Base-by-base conservation (phyloP, 2,888 invertebrate species). In the Deilephila porcellus region DNA sequence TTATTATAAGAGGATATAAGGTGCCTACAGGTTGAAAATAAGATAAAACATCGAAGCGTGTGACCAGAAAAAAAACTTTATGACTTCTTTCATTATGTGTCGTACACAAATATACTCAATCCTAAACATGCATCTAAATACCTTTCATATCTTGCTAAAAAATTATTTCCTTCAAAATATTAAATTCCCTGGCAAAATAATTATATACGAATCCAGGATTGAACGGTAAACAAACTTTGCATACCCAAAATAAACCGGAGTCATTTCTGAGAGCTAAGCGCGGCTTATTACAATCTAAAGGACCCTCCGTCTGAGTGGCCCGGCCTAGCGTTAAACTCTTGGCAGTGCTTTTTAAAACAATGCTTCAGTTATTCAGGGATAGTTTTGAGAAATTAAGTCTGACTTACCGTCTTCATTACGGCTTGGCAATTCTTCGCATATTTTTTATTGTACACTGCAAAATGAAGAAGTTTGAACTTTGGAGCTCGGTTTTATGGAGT, bases 261-360 rank as follows among this genome's bases (percentile, higher is more conserved):
- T 45, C 45, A 67, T 67, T 64, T 67, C 45, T 45, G 45, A 64
- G 64, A 45, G 64, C 45, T 67, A 45, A 67, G 45, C 45, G 45
- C 20, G 45, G 45, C 45, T 67, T 67, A 67, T 67, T 67, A 20
- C 64, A 45, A 67, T 45, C 64, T 67, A n/a, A 25, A 67, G 45
- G 64, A 45, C 64, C 20, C 64, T 45, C 14, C 37, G 64, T 45
- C 45, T 45, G 64, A 67, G 64, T 45, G 45, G 45, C 64, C 34
- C 45, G 17, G 64, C 45, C 37, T 64, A 37, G 45, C 20, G 45
- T 67, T 67, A 67, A 67, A 67, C 45, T 67, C 64, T 67, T 67
- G 64, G 64, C 45, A 45, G 45, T 25, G 45, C 17, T 45, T 67
- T 67, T 67, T 45, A 45, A 37, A 67, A 67, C 64, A 67, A 45